These are phyloP conservation scores for Virgularia gustaviana DNA, from an alignment of 92 coral and sea anemone genomes.

Conservation along the genomic window DNA sequence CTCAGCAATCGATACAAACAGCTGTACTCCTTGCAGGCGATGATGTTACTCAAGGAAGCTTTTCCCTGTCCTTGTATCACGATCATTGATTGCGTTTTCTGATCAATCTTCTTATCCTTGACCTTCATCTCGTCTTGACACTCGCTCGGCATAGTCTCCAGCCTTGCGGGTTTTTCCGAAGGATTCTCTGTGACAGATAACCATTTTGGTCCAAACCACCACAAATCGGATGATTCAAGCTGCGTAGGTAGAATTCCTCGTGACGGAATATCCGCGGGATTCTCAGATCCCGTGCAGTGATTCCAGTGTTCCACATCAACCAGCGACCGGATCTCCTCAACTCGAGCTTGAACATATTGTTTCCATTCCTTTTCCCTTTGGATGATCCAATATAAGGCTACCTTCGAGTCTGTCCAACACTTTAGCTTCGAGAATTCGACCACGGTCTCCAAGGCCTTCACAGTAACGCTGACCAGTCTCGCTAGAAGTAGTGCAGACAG, in stretches of 20 bases:
- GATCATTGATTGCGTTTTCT: constrained; percentile 4
- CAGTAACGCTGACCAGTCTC: constrained; percentile 30
- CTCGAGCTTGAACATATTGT: constrained; percentile 52
- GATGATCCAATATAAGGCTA: constrained; percentile 44
- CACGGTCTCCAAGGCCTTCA: constrained; percentile 32
- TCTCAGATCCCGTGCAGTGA: constrained; percentile 45
- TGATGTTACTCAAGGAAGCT: constrained; percentile 1
- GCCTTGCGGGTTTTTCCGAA: neutral
- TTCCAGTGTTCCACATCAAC: constrained; percentile 31
- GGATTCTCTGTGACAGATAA: neutral
- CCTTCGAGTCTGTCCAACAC: constrained; percentile 57
- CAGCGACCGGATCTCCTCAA: constrained; percentile 44
- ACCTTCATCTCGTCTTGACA: constrained; percentile 36
- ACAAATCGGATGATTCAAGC: neutral
- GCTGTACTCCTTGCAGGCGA: constrained; percentile 29
- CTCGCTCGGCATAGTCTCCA: constrained; percentile 18
- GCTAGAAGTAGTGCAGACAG: constrained; percentile 39
- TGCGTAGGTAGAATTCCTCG: constrained; percentile 47
- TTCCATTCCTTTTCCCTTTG: constrained; percentile 45
- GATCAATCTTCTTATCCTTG: constrained; percentile 25
- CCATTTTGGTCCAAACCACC: constrained; percentile 56
- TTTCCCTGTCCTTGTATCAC: neutral
- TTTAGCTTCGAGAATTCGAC: constrained; percentile 20
- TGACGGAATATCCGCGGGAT: constrained; percentile 56
- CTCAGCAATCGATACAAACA: constrained; percentile 22